Conservation (phyloP, 2,797 vertebrate genomes). For the Phataginus tricuspis region DNA sequence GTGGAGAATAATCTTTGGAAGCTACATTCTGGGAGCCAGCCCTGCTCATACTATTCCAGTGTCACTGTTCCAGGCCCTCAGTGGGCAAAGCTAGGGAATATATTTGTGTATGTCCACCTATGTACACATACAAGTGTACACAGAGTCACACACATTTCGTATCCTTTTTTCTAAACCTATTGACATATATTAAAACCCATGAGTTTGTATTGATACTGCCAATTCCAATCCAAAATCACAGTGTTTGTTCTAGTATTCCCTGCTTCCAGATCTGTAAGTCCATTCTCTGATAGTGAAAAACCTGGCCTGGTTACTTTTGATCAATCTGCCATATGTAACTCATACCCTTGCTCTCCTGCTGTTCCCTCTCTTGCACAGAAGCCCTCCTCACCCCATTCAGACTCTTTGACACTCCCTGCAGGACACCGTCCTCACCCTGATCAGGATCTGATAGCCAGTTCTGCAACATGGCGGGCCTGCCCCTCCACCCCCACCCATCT, state of each 20-base stretch:
- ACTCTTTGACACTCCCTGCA: background rate
- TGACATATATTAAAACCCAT: background rate
- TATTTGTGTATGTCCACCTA: no score
- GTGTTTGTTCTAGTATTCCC: background rate
- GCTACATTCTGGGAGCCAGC: background rate
- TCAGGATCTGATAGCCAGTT: background rate
- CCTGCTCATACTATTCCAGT: background rate
- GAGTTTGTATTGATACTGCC: background rate
- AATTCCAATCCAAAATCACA: background rate
- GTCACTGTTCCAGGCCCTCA: background rate
- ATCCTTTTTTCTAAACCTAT: background rate
- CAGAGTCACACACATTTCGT: background rate
- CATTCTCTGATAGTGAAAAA: background rate
- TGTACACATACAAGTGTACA: background rate
- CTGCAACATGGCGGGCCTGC: background rate
- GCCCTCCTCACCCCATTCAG: background rate
- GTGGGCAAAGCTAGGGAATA: background rate
- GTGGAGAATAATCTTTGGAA: background rate
- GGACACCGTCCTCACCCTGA: background rate
- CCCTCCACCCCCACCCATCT: background rate
- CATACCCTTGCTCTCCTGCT: background rate
- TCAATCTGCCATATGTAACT: background rate
- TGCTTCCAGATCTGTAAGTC: background rate
- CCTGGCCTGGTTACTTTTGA: background rate
- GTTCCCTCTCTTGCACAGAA: background rate